phyloP scores from a whole-genome alignment of 2,113 vertebrate species.

The Asarcornis scutulata region DNA sequence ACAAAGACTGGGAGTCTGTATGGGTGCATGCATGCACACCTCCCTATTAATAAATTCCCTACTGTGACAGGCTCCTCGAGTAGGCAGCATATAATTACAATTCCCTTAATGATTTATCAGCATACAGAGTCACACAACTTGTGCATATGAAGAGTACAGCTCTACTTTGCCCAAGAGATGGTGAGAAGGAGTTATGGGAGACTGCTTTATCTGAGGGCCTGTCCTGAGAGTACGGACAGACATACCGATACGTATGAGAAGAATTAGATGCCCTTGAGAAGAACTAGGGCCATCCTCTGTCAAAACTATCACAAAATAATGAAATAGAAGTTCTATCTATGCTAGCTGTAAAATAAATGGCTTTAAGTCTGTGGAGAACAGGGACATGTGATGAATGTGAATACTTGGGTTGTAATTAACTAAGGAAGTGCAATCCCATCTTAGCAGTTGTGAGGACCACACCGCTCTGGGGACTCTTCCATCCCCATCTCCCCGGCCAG shows the following conservation, averaged over 20 bases:
- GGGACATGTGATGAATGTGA: background rate
- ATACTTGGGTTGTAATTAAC: background rate
- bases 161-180: background rate
- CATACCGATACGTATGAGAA: background rate
- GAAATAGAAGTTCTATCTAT: background rate
- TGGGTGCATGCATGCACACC: accelerated
- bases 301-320: background rate
- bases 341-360: accelerated
- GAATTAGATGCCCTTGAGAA: background rate
- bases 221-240: background rate
- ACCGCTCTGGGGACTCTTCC: background rate
- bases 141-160: background rate
- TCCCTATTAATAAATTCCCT: background rate
- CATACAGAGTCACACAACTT: background rate
- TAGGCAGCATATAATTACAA: background rate
- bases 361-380: too few relatives aligned
- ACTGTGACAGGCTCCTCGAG: background rate
- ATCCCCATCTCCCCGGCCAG: background rate
- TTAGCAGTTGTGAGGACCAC: background rate
- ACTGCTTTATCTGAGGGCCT: background rate
- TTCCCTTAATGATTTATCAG: background rate
- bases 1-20: background rate
- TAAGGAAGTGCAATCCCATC: background rate
- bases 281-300: background rate
- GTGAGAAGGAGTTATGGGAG: background rate